Conservation (phyloP, 2,888 invertebrate genomes). For the Biston betularia region DNA sequence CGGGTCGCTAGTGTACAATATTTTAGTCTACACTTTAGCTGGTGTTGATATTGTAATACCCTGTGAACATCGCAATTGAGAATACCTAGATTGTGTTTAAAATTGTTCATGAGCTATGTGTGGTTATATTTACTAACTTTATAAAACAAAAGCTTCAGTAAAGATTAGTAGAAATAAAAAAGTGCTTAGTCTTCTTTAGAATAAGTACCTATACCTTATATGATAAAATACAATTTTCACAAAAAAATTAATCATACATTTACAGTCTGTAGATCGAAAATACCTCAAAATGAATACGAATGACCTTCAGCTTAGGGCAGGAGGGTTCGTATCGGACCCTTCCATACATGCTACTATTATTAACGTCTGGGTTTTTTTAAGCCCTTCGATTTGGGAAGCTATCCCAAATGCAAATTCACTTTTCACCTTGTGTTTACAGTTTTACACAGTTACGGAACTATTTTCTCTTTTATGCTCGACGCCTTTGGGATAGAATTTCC, state of each 20-base stretch:
- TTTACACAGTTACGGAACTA: background rate
- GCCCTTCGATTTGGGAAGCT: constrained; percentile 54
- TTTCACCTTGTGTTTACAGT: constrained; percentile 13
- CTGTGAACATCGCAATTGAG: constrained; percentile 31
- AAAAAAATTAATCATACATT: too few relatives aligned
- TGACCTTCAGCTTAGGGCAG: constrained; percentile 44
- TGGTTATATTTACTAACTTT: constrained; percentile 7
- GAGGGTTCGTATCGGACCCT: constrained; percentile 46
- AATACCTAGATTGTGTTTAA: constrained; percentile 3
- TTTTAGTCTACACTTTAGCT: constrained; percentile 33
- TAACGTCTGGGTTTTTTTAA: constrained; percentile 53
- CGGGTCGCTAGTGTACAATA: too few relatives aligned
- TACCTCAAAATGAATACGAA: constrained; percentile 49
- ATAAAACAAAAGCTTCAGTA: constrained; percentile 8
- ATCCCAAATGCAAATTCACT: constrained; percentile 16
- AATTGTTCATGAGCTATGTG: constrained; percentile 13
- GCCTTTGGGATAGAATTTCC: background rate
- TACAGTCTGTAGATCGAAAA: constrained; percentile 9
- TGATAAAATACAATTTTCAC: too few relatives aligned
- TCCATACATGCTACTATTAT: constrained; percentile 49
- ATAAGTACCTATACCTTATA: too few relatives aligned
- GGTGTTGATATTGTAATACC: constrained; percentile 40
- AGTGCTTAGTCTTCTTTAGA: too few relatives aligned
- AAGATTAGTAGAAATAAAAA: too few relatives aligned
- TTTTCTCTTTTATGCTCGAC: background rate